These are phyloP conservation scores for Rhyzopertha dominica DNA, from an alignment of 1,140 invertebrate genomes.

Conservation along the genomic window DNA sequence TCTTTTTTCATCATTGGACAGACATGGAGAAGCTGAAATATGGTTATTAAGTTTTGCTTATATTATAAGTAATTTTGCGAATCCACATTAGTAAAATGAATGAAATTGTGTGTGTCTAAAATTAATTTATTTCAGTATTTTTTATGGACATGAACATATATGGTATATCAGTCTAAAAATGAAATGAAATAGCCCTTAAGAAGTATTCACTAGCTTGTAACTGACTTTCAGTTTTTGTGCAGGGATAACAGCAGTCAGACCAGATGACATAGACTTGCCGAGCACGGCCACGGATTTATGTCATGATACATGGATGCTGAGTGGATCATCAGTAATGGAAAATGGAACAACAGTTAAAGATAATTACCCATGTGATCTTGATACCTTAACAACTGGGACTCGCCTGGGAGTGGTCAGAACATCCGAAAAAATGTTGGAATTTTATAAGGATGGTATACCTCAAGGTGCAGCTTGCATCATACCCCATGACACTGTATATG, in stretches of 20 bases:
- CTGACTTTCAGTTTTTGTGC: conserved; percentile 16
- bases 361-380: conserved; percentile 79
- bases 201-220: too few relatives aligned
- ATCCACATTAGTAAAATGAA: conserved; percentile 1
- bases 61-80: too few relatives aligned
- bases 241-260: conserved; percentile 80
- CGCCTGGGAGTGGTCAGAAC: conserved; percentile 86
- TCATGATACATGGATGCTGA: conserved; percentile 89
- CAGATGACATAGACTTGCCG: conserved; percentile 81
- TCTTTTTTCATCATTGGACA: too few relatives aligned
- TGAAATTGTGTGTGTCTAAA: conserved; percentile 23
- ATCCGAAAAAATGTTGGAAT: conserved; percentile 78
- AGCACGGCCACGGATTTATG: conserved; percentile 89
- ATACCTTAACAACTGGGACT: conserved; percentile 68
- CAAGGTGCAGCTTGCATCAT: conserved; percentile 82
- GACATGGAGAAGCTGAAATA: too few relatives aligned
- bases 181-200: too few relatives aligned
- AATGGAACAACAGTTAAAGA: conserved; percentile 78
- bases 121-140: conserved; percentile 4
- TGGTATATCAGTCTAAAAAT: too few relatives aligned
- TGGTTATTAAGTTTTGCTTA: too few relatives aligned
- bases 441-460: conserved; percentile 86
- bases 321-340: conserved; percentile 74
- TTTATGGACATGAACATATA: conserved; percentile 4
- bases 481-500: conserved; percentile 78